Evolutionary conservation across 2,797 vertebrate species (phyloP).

Genomic region (Acanthis flammea): DNA sequence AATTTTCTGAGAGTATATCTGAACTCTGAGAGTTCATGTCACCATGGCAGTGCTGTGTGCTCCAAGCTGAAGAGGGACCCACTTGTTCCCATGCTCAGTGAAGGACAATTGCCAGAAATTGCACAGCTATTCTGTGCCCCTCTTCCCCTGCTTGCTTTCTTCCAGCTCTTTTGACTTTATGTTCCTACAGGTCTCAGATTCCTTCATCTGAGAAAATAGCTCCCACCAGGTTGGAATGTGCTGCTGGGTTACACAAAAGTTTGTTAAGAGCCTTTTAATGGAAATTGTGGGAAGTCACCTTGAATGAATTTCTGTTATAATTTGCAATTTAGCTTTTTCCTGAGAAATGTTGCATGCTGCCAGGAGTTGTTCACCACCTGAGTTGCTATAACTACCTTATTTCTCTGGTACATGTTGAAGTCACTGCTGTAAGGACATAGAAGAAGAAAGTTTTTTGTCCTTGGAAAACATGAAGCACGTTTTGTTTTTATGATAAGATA

Average conservation of each 20-base stretch:
- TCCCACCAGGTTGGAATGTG: neutral
- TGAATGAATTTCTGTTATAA: neutral
- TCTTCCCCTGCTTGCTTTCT: neutral
- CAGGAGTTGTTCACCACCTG: neutral
- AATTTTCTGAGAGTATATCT: neutral
- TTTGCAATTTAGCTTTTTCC: neutral
- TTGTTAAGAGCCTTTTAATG: neutral
- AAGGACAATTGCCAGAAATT: neutral
- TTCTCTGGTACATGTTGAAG: neutral
- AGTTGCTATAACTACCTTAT: neutral
- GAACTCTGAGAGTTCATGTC: neutral
- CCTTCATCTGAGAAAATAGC: neutral
- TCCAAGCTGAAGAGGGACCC: neutral
- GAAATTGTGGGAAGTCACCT: neutral
- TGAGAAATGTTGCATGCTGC: neutral
- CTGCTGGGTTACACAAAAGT: neutral
- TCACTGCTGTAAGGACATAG: neutral
- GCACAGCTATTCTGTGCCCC: neutral
- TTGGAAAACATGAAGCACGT: neutral
- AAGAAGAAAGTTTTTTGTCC: neutral
- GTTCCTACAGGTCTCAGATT: neutral
- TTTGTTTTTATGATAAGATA: neutral
- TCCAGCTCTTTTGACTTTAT: neutral
- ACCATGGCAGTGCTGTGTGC: neutral
- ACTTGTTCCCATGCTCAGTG: neutral